A percentile compares a stretch with the other conserved stretches of the same genome.
Evolutionary conservation across 2,888 invertebrate species (phyloP).

Genomic region (Criorhina ranunculi): DNA sequence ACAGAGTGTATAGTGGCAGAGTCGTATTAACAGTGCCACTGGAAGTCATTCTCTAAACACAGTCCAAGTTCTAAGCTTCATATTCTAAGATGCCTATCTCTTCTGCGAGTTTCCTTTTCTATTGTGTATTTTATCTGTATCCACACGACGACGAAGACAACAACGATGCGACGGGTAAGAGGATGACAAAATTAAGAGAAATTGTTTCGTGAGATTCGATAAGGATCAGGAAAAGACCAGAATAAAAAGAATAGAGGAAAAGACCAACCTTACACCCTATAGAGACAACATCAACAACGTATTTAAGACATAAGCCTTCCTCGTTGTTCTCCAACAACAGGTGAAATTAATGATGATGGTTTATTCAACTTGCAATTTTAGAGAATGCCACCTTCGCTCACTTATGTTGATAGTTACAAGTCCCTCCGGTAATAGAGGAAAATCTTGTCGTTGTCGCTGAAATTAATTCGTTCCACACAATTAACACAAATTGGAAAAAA

Average conservation of each 20-base stretch:
- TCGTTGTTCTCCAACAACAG: constrained; percentile 40
- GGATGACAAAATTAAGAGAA: constrained; percentile 66
- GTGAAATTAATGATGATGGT: constrained; percentile 74
- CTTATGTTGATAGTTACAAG: background rate
- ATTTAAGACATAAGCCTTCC: constrained; percentile 53
- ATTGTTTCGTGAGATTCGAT: constrained; percentile 74
- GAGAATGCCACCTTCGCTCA: constrained; percentile 60
- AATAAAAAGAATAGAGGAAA: constrained; percentile 26
- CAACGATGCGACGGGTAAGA: no score
- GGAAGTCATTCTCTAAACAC: constrained; percentile 30
- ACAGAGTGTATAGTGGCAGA: constrained; percentile 52
- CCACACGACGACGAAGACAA: constrained; percentile 2
- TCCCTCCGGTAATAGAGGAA: constrained; percentile 36
- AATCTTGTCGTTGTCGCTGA: constrained; percentile 56
- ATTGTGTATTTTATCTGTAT: constrained; percentile 54
- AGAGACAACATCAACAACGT: constrained; percentile 64
- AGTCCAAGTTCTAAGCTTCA: constrained; percentile 60
- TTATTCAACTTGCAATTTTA: constrained; percentile 73
- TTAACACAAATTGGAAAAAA: constrained; percentile 70
- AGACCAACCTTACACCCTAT: constrained; percentile 63
- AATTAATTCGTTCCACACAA: constrained; percentile 75
- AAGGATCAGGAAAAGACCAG: constrained; percentile 70
- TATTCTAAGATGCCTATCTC: constrained; percentile 61
- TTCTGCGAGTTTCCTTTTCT: constrained; percentile 62
- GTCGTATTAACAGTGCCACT: constrained; percentile 9